Base-by-base conservation (phyloP, 2,797 vertebrate genomes). In the Hephaestus fuliginosus region DNA sequence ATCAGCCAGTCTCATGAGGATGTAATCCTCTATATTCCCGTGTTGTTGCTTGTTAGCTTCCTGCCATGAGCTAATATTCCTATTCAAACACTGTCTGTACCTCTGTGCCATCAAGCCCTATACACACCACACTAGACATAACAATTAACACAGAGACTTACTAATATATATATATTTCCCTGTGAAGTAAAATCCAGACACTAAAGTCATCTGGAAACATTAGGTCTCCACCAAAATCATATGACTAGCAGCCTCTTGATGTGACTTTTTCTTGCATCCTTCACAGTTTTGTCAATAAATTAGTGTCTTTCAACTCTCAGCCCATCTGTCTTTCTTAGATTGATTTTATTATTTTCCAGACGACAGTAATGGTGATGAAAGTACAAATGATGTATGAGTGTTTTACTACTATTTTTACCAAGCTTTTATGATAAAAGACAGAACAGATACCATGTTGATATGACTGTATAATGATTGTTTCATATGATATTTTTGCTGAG, bases 201-300 rank as follows among this genome's bases (percentile, higher is more conserved):
- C 69, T 70, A 80, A n/a, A 11, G 15, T 20, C 58, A 46, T 58
- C 49, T 10, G 28, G 20, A 76, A 72, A 79, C 60, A 74, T 74
- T 62, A 41, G 36, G 13, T 44, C 36, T 56, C 12, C 43, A n/a
- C 8, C 52, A n/a, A 65, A 68, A 70, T 71, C 30, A 55, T 5
- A 46, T 14, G 0, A 52, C 28, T 17, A 90, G 88, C 93, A 88
- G 90, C 90, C 93, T 93, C 93, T 93, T 90, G 92, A 91, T 96
- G 93, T 95, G 95, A 93, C 86, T 92, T 80, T 94, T 95, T 88
- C 84, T 92, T 95, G 94, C 87, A 89, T 91, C 94, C 91, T 95
- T 95, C 93, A 58, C 39, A 41, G 53, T 77, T 96, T 91, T 95
- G 90, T 86, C 94, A 97, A 97, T 97, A 97, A 96, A 97, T 93